These are phyloP conservation scores for Tigriopus californicus DNA, from an alignment of 2,888 invertebrate species.

Conservation along the genomic window DNA sequence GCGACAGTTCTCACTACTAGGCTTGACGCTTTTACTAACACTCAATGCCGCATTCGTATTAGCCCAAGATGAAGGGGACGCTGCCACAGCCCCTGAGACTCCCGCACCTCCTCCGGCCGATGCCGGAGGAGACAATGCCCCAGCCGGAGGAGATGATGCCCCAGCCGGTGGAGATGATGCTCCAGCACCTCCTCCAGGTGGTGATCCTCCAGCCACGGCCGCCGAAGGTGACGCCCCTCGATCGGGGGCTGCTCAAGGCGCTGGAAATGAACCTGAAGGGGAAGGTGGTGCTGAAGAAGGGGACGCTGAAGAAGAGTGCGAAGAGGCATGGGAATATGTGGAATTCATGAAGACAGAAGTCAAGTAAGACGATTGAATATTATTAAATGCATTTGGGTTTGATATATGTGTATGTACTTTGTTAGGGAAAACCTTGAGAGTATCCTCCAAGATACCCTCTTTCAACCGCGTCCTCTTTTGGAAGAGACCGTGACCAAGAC, in stretches of 20 bases:
- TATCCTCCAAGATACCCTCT: slow-evolving; percentile 10
- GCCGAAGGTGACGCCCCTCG: too few species aligned
- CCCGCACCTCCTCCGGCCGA: too few species aligned
- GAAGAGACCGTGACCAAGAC: slow-evolving; percentile 9
- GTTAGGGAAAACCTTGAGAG: slow-evolving; percentile 7
- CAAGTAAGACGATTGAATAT: background rate
- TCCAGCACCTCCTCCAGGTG: too few species aligned
- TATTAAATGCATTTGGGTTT: background rate
- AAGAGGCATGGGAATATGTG: slow-evolving; percentile 12
- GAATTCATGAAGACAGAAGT: slow-evolving; percentile 8
- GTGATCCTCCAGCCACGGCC: too few species aligned
- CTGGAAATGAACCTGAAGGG: background rate
- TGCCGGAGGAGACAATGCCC: too few species aligned
- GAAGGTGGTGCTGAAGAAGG: background rate
- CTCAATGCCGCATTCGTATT: too few species aligned
- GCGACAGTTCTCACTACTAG: too few species aligned
- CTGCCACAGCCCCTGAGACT: too few species aligned
- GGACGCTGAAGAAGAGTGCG: slow-evolving; percentile 5
- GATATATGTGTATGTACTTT: background rate
- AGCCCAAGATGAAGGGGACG: too few species aligned
- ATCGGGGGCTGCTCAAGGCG: background rate
- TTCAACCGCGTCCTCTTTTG: slow-evolving; percentile 4
- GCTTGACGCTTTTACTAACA: too few species aligned
- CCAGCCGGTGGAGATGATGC: too few species aligned
- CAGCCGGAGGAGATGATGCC: too few species aligned